These are phyloP conservation scores for Fregata magnificens DNA, from an alignment of 2,113 vertebrate genomes.

Conservation along the genomic window DNA sequence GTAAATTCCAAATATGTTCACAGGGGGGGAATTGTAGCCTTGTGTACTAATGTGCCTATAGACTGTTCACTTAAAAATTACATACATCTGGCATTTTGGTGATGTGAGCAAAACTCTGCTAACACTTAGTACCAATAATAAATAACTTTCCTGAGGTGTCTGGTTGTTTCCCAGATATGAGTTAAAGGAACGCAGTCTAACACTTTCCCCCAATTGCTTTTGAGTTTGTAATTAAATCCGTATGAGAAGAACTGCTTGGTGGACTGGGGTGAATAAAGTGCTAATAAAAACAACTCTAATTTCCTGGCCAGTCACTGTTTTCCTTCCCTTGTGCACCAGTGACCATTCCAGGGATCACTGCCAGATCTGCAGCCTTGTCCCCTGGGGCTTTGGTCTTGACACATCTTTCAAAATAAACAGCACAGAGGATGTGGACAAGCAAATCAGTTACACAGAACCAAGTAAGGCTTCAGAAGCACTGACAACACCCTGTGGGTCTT, in stretches of 20 bases:
- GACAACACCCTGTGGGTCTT: fast-evolving
- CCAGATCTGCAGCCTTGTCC: background rate
- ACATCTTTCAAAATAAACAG: background rate
- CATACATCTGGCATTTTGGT: background rate
- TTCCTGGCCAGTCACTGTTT: background rate
- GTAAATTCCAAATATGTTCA: background rate
- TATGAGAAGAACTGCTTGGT: background rate
- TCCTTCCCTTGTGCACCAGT: background rate
- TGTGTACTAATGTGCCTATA: background rate
- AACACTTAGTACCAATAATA: background rate
- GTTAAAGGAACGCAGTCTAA: background rate
- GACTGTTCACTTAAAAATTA: background rate
- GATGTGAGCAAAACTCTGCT: background rate
- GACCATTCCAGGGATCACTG: background rate
- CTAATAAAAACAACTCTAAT: constrained; percentile 23
- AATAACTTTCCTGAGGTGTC: background rate
- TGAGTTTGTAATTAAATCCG: background rate
- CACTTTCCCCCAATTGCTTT: background rate
- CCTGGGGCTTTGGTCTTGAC: background rate
- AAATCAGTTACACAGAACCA: background rate
- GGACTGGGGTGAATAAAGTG: background rate
- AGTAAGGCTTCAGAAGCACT: background rate
- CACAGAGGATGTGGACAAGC: background rate
- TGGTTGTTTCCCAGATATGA: background rate
- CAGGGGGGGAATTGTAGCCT: background rate